Base-by-base conservation (phyloP, 2,888 invertebrate species). In the Spilarctia lutea region DNA sequence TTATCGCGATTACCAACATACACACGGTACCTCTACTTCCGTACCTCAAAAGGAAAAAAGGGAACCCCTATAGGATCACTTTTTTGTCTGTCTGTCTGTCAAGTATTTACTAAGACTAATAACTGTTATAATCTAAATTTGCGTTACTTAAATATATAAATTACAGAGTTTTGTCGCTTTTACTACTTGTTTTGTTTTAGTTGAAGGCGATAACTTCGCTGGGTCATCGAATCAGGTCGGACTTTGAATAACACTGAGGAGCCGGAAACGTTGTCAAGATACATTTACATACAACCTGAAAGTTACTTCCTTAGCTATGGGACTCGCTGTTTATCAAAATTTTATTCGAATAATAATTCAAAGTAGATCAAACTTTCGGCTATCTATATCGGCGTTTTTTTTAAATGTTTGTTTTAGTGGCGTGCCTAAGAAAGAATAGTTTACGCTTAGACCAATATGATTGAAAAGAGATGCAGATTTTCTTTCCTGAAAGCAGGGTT, bases 201-300 rank as follows among this genome's bases (percentile, higher is more conserved):
- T 56, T 56, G 24, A 56, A 56, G 52, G 52, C n/a, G 52, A 56
- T n/a, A 56, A 56, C 52, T 24, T 56, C 52, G 11, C 24, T n/a
- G 52, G 24, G 52, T 56, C 24, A n/a, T 56, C 24, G 11, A 56
- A 56, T 56, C n/a, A 76, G 77, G 56, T 63, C 74, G 52, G 63
- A 63, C 75, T 75, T 82, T 79, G 80, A 81, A 83, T 83, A 83
- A 80, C 67, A 73, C 60, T 72, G 75, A 75, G 67, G 75, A 74
- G 63, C n/a, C 74, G 73, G 71, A 78, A 83, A 83, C 76, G 80
- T 83, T 79, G 79, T 80, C 74, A 79, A 78, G 77, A 79, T 82
- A 80, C 77, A 82, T 82, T 83, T 83, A 83, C 83, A 83, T 81
- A 79, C 74, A 74, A 79, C 75, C 75, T 79, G 75, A 63, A 52